Base-by-base conservation (phyloP, 2,888 invertebrate species). In the Chrysolina oricalcia region DNA sequence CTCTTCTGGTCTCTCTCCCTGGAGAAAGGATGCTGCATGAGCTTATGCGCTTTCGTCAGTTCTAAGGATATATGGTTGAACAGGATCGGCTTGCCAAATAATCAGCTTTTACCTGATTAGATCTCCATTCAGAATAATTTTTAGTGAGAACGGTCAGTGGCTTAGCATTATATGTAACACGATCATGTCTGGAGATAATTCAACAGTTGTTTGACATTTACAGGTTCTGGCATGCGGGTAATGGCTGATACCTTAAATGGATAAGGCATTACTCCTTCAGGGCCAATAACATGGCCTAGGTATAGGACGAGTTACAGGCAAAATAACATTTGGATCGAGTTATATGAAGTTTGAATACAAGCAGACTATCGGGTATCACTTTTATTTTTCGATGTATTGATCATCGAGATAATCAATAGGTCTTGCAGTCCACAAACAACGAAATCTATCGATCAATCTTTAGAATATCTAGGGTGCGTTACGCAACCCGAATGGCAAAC, bases 381-480 rank as follows among this genome's bases (percentile, higher is more conserved):
- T 13, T 4, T 17, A 66, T 17, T 5, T 62, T 11, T 66, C 50
- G 8, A 84, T 23, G 10, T 84, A 81, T 6, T 84, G 27, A 63
- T 85, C 83, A 56, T 83, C 82, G 10, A 84, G 70, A 69, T 84
- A 85, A 6, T 77, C 2, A 83, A 63, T 5, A 84, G 17, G 11
- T 81, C 73, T 19, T 43, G 43, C 41, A 84, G 62, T 40, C 80
- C 80, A n/a, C n/a, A n/a, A n/a, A 46, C 50, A 19, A 15, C 76
- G 62, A 53, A 83, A 79, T 19, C 78, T 70, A 56, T 82, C 81
- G 9, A 82, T 82, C 11, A 81, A 73, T 10, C 82, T 66, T 65
- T 79, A 83, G 65, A 84, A 84, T 2, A 80, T 81, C 10, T 83
- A 76, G 5, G 81, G 80, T 1, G 82, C 81, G 63, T 81, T 83